These are phyloP conservation scores for Burhinus oedicnemus DNA, from an alignment of 2,113 vertebrate genomes.

Conservation along the genomic window DNA sequence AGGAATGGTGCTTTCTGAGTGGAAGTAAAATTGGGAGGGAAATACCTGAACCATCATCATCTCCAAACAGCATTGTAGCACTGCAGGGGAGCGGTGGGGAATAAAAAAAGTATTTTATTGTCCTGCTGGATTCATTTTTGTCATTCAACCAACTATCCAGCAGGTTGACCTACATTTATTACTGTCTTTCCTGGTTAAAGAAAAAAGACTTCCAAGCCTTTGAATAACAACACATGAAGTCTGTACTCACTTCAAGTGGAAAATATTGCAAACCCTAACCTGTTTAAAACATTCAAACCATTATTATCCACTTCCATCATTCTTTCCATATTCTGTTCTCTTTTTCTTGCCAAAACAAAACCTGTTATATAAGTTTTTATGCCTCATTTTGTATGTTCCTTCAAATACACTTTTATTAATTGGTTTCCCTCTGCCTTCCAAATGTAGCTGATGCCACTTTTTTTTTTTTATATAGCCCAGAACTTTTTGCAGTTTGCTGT, in stretches of 20 bases:
- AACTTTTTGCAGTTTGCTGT: background rate
- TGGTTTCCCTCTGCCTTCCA: background rate
- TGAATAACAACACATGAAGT: background rate
- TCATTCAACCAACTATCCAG: background rate
- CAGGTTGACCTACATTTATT: background rate
- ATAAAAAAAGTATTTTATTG: background rate
- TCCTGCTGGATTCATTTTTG: background rate
- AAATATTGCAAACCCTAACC: background rate
- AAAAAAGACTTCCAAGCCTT: background rate
- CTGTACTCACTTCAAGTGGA: background rate
- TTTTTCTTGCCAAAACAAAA: background rate
- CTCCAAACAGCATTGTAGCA: background rate
- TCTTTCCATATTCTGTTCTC: background rate
- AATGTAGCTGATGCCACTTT: background rate
- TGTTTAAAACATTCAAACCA: slow-evolving; percentile 21
- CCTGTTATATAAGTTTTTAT: background rate
- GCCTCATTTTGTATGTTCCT: background rate
- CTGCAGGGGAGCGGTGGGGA: background rate
- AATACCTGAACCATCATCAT: background rate
- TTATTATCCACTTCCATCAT: background rate
- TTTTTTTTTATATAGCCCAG: background rate
- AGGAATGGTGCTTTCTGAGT: background rate
- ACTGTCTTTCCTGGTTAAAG: background rate
- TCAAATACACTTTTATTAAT: background rate
- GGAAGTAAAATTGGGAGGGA: background rate